Conservation (phyloP, 2,113 vertebrate species). For the Nothobranchius kuhntae region DNA sequence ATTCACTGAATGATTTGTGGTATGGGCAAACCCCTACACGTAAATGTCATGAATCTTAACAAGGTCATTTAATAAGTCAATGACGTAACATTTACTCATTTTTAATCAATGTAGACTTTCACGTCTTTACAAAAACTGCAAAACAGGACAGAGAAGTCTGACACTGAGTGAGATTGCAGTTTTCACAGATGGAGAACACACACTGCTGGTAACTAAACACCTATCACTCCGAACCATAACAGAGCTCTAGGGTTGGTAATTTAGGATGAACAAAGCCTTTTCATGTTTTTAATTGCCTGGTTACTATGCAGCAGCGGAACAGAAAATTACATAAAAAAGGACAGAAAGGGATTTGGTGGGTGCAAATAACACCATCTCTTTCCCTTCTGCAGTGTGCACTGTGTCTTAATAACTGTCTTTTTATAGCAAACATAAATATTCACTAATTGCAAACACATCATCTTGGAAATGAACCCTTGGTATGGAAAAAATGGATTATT, state of each 20-base stretch:
- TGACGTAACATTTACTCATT: too few relatives aligned
- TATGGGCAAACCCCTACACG: too few relatives aligned
- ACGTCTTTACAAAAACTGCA: too few relatives aligned
- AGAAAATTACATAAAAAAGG: conserved; percentile 3
- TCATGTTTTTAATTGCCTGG: neutral
- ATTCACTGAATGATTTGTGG: too few relatives aligned
- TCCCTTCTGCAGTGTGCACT: neutral
- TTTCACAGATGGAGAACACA: neutral
- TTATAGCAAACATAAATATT: conserved; percentile 36
- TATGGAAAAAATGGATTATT: conserved; percentile 20
- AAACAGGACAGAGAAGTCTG: too few relatives aligned
- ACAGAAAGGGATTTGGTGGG: neutral
- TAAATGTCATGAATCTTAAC: too few relatives aligned
- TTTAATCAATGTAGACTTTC: too few relatives aligned
- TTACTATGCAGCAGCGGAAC: conserved; percentile 9
- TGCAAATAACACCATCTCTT: conserved; percentile 15
- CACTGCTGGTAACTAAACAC: too few relatives aligned
- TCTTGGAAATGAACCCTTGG: conserved; percentile 22
- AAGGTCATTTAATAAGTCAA: too few relatives aligned
- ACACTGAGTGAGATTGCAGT: neutral
- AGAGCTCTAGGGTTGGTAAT: too few relatives aligned
- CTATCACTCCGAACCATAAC: too few relatives aligned
- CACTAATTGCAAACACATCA: conserved; percentile 46
- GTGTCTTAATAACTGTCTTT: conserved; percentile 25
- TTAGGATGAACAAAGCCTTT: conserved; percentile 8